phyloP scores from a whole-genome alignment of 1,140 invertebrate species.

The Trichoplusia ni region DNA sequence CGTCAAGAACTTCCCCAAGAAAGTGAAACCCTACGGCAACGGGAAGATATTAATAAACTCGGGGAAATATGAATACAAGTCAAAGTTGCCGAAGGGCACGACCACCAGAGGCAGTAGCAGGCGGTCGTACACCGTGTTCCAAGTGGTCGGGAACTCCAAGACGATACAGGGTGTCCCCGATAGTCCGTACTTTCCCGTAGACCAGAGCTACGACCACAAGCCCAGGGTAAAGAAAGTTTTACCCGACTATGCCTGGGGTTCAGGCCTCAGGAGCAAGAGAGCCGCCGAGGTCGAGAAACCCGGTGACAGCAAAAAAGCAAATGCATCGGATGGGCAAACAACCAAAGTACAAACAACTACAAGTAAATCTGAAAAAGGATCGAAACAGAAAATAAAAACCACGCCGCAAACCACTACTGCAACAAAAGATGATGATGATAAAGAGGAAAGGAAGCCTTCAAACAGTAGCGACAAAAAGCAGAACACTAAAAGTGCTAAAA shows the following conservation, averaged over 20 bases:
- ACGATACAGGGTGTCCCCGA: conserved; percentile 35
- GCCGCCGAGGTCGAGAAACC: conserved; percentile 11
- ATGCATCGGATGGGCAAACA: conserved; percentile 13
- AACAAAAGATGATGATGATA: not conserved
- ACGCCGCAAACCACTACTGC: not conserved
- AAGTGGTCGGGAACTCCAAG: conserved; percentile 4
- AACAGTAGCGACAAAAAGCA: not conserved
- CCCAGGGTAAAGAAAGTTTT: conserved; percentile 38
- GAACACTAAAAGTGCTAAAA: not conserved
- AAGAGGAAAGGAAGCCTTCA: not conserved
- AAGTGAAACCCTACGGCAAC: conserved; percentile 33
- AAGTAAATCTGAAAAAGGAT: too few species aligned
- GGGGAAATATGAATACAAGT: conserved; percentile 6
- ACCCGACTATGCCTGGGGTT: conserved; percentile 39
- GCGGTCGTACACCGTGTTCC: conserved; percentile 41
- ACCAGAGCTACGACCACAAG: conserved; percentile 37
- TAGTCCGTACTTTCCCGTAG: conserved; percentile 44
- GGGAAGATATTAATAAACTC: conserved; percentile 18
- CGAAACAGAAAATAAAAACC: too few species aligned
- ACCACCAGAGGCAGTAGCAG: too few species aligned
- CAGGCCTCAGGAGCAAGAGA: conserved; percentile 29
- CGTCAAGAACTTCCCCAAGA: conserved; percentile 44
- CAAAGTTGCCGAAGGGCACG: not conserved
- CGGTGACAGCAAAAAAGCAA: conserved; percentile 5
- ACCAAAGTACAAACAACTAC: not conserved